Percentiles rank a stretch among this genome's conserved stretches.
Evolutionary conservation across 2,113 vertebrate genomes (phyloP).

Genomic region (Pipa parva): DNA sequence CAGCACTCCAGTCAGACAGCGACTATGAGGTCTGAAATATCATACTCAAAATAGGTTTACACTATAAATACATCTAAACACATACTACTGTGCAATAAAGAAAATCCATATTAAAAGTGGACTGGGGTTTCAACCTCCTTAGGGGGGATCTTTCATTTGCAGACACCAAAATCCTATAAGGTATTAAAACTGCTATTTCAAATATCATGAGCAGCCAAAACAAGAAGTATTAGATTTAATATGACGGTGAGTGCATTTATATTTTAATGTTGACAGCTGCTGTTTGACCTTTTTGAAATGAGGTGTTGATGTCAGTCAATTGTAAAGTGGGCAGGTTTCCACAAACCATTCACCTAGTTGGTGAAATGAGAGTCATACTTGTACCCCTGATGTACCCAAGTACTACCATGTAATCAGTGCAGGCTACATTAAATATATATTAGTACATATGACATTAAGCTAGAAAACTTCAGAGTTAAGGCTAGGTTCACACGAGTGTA

Average conservation of each 20-base stretch:
- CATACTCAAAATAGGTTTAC: too few species aligned
- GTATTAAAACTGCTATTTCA: conserved; percentile 31
- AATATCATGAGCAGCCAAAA: conserved; percentile 35
- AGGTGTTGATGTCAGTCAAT: conserved; percentile 36
- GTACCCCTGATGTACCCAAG: too few species aligned
- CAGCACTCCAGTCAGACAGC: too few species aligned
- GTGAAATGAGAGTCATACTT: too few species aligned
- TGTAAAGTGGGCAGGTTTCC: conserved; percentile 28
- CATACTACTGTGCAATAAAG: too few species aligned
- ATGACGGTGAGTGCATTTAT: conserved; percentile 24
- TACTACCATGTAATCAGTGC: too few species aligned
- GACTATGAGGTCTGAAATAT: too few species aligned
- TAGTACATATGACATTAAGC: too few species aligned
- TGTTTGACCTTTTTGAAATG: conserved; percentile 35
- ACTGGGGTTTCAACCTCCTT: background rate
- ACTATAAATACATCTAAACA: too few species aligned
- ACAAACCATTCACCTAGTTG: conserved; percentile 7
- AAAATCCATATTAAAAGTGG: background rate
- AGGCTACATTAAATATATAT: too few species aligned
- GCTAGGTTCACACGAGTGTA: too few species aligned
- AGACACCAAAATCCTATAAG: conserved; percentile 4
- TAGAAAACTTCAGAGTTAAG: too few species aligned
- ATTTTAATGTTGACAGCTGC: conserved; percentile 42
- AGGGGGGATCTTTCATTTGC: background rate
- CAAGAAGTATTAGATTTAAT: conserved; percentile 36